Base-by-base conservation (phyloP, 2,888 invertebrate genomes). In the Rhagophthalmus giganteus region DNA sequence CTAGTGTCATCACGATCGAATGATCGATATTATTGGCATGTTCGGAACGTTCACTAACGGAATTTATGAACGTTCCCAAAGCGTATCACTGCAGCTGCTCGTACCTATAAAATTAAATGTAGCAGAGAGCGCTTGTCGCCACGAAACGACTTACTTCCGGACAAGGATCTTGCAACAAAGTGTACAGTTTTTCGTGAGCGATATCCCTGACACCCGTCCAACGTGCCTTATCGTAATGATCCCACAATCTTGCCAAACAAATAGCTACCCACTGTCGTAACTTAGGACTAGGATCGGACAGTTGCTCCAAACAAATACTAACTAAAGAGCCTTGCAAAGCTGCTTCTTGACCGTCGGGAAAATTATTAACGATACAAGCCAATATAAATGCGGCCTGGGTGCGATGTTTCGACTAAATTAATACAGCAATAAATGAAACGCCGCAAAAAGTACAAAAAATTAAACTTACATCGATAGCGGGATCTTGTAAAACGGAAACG, bases 201-300 rank as follows among this genome's bases (percentile, higher is more conserved):
- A 88, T 86, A 73, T 96, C 95, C 7, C 98, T 79, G 12, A 94
- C 96, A 10, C 95, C 98, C 48, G 92, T 92, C 97, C 98, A 97
- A 59, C 92, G 82, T 3, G 90, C 90, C 66, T 85, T 85, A 64
- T 93, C 91, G 71, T 86, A 91, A 68, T 89, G 87, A 65, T 90
- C 86, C 96, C 96, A 96, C 59, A 94, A 79, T 47, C 88, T 81
- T 14, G 94, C 97, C 58, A 99, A 81, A 69, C 94, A 94, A 57
- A 98, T 85, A 55, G 93, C 90, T 52, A 95, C 80, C 98, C 98
- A 99, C 73, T 87, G 87, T 49, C 88, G 80, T 57, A 91, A 76
- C 41, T 83, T 75, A 57, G 83, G 81, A 67, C 80, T 82, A 32
- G 82, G 78, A 70, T 88, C 90, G 32, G 81, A 79, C 57, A 97